phyloP scores from a whole-genome alignment of 2,797 vertebrate species.

The Cottoperca gobio region DNA sequence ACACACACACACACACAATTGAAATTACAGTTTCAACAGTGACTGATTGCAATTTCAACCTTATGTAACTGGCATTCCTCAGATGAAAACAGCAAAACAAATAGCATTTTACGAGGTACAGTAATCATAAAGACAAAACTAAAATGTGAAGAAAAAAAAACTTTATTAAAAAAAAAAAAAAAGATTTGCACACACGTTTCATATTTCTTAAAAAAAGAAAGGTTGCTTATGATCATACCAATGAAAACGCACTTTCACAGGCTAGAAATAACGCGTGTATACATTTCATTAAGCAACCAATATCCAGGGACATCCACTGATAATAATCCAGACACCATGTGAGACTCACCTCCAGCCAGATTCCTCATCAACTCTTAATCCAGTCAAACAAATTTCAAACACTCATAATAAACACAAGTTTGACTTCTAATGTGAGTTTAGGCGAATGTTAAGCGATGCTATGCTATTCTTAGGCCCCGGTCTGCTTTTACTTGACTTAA shows the following conservation, averaged over 20 bases:
- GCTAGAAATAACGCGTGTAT: neutral
- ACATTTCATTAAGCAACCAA: neutral
- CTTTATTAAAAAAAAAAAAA: neutral
- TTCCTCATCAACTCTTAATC: conserved; percentile 13
- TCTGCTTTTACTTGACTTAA: conserved; percentile 22
- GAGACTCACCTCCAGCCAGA: conserved; percentile 9
- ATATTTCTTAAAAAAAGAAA: neutral
- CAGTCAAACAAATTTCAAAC: conserved; percentile 30
- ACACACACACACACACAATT: conserved; percentile 21
- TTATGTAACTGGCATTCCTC: conserved; percentile 12
- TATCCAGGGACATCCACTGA: neutral
- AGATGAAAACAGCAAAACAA: conserved; percentile 17
- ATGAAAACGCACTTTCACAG: neutral
- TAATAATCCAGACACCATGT: conserved; percentile 8
- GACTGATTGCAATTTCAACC: conserved; percentile 40
- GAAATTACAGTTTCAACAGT: conserved; percentile 32
- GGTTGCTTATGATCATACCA: neutral
- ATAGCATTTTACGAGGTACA: neutral
- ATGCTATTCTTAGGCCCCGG: conserved; percentile 28
- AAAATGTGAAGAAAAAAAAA: neutral
- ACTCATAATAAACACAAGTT: conserved; percentile 19
- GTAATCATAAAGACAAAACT: neutral
- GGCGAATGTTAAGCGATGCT: conserved; percentile 20
- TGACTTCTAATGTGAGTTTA: conserved; percentile 17
- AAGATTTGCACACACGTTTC: neutral